phyloP scores from a whole-genome alignment of 2,113 vertebrate species.

The Alligator mississippiensis region DNA sequence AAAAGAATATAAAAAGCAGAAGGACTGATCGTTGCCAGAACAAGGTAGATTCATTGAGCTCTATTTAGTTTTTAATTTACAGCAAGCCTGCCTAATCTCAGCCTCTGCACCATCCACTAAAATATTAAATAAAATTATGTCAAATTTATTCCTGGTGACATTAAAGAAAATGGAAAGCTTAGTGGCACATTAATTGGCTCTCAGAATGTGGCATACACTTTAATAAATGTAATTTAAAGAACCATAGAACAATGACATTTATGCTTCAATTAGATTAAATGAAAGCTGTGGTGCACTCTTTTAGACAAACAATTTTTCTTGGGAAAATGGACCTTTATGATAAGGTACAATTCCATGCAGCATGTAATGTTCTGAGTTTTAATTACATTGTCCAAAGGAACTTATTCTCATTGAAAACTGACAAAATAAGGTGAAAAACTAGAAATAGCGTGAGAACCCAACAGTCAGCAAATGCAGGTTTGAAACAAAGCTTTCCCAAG shows the following conservation, averaged over 20 bases:
- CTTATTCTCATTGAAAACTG: neutral
- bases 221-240: constrained; percentile 43
- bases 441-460: neutral
- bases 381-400: neutral
- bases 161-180: constrained; percentile 46
- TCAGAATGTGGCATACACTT: neutral
- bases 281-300: constrained; percentile 11
- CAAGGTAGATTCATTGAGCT: constrained; percentile 15
- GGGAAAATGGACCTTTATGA: neutral
- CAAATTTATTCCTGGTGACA: constrained; percentile 30
- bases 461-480: neutral
- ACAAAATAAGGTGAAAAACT: neutral
- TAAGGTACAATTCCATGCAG: neutral
- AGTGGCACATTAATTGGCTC: constrained; percentile 8
- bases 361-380: fast-evolving
- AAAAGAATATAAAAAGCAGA: constrained; percentile 7
- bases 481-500: neutral
- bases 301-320: constrained; percentile 18
- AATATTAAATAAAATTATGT: constrained; percentile 51
- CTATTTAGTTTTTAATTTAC: constrained; percentile 50
- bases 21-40: constrained; percentile 11
- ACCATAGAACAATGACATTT: constrained; percentile 14
- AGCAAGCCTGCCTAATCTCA: constrained; percentile 28
- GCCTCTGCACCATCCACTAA: constrained; percentile 35
- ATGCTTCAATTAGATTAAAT: constrained; percentile 51